Evolutionary conservation across 2,113 vertebrate genomes (phyloP).

Genomic region (Apeltes quadracus): DNA sequence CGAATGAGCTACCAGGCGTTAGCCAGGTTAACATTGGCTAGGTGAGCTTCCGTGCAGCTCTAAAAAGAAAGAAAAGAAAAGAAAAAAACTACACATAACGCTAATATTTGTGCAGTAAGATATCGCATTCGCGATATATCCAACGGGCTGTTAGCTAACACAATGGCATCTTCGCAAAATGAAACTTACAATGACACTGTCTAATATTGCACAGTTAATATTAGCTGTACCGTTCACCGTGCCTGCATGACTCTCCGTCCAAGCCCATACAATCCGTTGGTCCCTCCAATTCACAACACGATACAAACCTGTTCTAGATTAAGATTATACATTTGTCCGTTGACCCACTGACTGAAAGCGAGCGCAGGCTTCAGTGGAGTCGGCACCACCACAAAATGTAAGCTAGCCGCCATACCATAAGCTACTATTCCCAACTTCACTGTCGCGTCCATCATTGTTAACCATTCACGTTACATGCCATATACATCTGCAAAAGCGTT

Average conservation of each 20-base stretch:
- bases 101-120: background rate
- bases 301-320: constrained; percentile 6
- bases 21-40: constrained; percentile 49
- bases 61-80: background rate
- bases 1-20: constrained; percentile 52
- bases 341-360: constrained; percentile 65
- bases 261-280: constrained; percentile 35
- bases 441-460: constrained; percentile 70
- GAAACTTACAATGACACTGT: constrained; percentile 61
- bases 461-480: constrained; percentile 52
- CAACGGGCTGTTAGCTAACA: constrained; percentile 26
- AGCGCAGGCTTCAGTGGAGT: constrained; percentile 31
- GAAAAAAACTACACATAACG: background rate
- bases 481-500: constrained; percentile 20
- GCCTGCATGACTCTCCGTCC: constrained; percentile 64
- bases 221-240: constrained; percentile 57
- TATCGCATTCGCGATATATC: background rate
- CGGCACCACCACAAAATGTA: constrained; percentile 58
- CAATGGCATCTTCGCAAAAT: constrained; percentile 30
- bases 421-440: constrained; percentile 65
- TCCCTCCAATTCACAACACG: constrained; percentile 17
- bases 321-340: constrained; percentile 35
- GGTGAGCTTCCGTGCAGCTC: constrained; percentile 7
- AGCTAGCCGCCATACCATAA: constrained; percentile 68
- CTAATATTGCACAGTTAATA: constrained; percentile 62